A percentile compares a stretch with the other conserved stretches of the same genome.
phyloP scores from a whole-genome alignment of 2,888 invertebrate species.

The Hirtodrosophila cameraria region DNA sequence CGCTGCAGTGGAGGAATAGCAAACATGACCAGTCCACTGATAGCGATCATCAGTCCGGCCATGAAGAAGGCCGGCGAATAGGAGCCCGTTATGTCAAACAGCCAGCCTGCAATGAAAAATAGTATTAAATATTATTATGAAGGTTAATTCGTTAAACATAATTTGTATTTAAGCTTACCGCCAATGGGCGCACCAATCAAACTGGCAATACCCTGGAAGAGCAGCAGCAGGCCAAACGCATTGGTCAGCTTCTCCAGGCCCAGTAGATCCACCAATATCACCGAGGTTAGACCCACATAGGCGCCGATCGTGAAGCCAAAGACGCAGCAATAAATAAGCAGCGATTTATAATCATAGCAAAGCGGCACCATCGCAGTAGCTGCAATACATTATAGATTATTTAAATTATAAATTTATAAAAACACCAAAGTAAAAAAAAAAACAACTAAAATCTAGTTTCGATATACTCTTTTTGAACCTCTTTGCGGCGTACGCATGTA shows the following conservation, averaged over 20 bases:
- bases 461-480: too few species aligned
- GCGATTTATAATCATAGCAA: conserved; percentile 89
- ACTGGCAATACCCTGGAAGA: conserved; percentile 97
- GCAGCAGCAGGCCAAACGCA: conserved; percentile 95
- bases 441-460: too few species aligned
- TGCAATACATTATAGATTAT: too few species aligned
- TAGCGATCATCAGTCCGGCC: conserved; percentile 92
- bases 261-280: conserved; percentile 96
- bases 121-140: too few species aligned
- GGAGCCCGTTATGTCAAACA: conserved; percentile 90
- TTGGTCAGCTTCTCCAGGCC: conserved; percentile 97
- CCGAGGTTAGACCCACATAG: conserved; percentile 98
- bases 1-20: conserved; percentile 90
- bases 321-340: conserved; percentile 90
- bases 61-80: conserved; percentile 95
- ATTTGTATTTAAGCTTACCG: conserved; percentile 90
- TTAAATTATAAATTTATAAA: too few species aligned
- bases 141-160: too few species aligned
- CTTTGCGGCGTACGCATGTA: too few species aligned
- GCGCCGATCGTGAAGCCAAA: conserved; percentile 97
- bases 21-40: conserved; percentile 95
- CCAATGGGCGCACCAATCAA: conserved; percentile 96
- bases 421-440: too few species aligned
- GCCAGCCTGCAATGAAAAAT: conserved; percentile 86
- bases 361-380: conserved; percentile 92